Evolutionary conservation across 2,888 invertebrate species (phyloP), one percentile per base, ranked within the genome.

Genomic region (Dasypolia templi): DNA sequence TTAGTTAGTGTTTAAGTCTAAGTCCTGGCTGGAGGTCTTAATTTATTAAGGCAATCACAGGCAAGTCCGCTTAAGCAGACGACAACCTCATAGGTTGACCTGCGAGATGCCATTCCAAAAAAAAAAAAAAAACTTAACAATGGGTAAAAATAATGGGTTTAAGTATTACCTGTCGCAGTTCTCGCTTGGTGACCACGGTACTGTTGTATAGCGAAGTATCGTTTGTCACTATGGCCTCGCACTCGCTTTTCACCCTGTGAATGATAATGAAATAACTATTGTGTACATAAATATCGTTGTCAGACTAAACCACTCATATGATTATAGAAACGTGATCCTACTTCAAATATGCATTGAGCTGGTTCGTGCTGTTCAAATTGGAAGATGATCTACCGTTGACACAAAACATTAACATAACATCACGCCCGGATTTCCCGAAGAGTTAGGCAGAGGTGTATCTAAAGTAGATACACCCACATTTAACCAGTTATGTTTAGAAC

Each of bases 231-330:
- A 95, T 95, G 90, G 96, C 95, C 92, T 93, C 91, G 92, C 96
- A 96, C 91, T 95, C 95, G 91, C 94, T 94, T 92, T 94, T 92
- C 91, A 93, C 93, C 91, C 96, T 96, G 95, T 85, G 88, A 92
- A 92, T 87, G 87, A 91, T 81, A 90, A 90, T 88, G 77, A 88
- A 86, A 81, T 83, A 63, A 75, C 62, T 69, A 75, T 81, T 81
- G 75, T 76, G 75, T 69, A 73, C 76, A 73, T 71, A 76, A 79
- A 79, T 79, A 81, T 78, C 76, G 77, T 72, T 67, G 66, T 63
- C 74, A 75, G 49, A 59, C 42, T 49, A 35, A 56, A 64, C 55
- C 74, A 63, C 53, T 29, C 32, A 73, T 63, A 46, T 70, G 59
- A 29, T 66, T 39, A 35, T 19, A 53, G 19, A 44, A 39, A 74